These are phyloP conservation scores for Acrocephalus arundinaceus DNA, from an alignment of 2,113 vertebrate species.

Conservation along the genomic window DNA sequence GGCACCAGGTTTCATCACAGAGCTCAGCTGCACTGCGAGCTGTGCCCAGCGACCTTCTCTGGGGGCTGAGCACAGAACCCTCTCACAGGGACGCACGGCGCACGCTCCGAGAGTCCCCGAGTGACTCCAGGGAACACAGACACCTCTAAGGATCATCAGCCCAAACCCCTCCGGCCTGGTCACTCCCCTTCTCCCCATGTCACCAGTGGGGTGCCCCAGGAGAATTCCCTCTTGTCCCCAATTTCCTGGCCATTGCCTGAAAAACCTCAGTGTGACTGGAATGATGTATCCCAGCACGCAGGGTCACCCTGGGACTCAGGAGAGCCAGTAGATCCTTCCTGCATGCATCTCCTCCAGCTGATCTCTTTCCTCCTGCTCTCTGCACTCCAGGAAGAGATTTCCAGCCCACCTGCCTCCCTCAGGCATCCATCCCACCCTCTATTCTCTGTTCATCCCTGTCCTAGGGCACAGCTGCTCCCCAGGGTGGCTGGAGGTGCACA, in stretches of 20 bases:
- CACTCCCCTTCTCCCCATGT: background rate
- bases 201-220: background rate
- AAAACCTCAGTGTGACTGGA: rapidly evolving
- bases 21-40: background rate
- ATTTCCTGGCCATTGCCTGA: background rate
- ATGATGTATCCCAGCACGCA: rapidly evolving
- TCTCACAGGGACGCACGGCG: rapidly evolving
- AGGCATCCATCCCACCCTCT: background rate
- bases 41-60: background rate
- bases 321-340: background rate
- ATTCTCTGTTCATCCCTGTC: rapidly evolving
- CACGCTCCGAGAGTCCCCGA: rapidly evolving
- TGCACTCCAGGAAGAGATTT: background rate
- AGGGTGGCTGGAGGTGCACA: background rate
- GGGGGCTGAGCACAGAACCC: background rate
- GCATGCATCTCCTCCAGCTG: rapidly evolving
- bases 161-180: rapidly evolving
- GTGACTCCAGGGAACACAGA: background rate
- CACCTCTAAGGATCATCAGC: background rate
- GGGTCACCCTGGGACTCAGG: background rate
- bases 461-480: background rate
- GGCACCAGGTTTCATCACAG: background rate
- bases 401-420: background rate
- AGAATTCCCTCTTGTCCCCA: background rate
- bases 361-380: background rate